Evolutionary conservation across 2,888 invertebrate species (phyloP).

Genomic region (Myathropa florea): DNA sequence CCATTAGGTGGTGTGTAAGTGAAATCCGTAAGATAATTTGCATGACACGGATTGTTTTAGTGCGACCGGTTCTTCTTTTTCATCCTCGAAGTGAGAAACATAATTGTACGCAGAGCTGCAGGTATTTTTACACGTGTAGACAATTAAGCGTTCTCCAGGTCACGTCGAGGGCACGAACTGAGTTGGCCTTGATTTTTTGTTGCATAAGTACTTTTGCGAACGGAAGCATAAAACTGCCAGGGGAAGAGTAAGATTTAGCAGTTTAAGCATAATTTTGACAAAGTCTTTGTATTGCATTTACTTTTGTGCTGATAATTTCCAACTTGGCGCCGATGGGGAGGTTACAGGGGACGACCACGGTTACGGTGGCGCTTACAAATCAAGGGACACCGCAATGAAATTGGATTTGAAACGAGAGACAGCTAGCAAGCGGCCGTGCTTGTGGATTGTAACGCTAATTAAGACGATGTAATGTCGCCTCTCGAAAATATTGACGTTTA

Average conservation of each 20-base stretch:
- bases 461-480: too few species aligned
- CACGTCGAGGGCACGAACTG: neutral
- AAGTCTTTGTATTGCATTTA: too few species aligned
- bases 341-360: neutral
- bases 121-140: constrained; percentile 1
- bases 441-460: too few species aligned
- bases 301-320: neutral
- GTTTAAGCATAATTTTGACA: too few species aligned
- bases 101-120: neutral
- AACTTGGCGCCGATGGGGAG: neutral
- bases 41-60: constrained; percentile 13
- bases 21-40: constrained; percentile 24
- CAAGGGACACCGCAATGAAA: neutral
- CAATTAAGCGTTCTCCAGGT: neutral
- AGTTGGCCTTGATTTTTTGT: neutral
- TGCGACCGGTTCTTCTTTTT: constrained; percentile 4
- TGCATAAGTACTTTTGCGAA: neutral
- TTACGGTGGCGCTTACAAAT: neutral
- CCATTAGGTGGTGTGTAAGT: constrained; percentile 10
- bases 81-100: neutral
- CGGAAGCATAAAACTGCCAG: neutral
- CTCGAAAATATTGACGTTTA: too few species aligned
- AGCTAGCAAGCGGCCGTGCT: too few species aligned
- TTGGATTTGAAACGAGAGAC: neutral
- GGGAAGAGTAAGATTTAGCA: too few species aligned